phyloP scores from a whole-genome alignment of 1,140 invertebrate genomes.

The Leptopilina boulardi region DNA sequence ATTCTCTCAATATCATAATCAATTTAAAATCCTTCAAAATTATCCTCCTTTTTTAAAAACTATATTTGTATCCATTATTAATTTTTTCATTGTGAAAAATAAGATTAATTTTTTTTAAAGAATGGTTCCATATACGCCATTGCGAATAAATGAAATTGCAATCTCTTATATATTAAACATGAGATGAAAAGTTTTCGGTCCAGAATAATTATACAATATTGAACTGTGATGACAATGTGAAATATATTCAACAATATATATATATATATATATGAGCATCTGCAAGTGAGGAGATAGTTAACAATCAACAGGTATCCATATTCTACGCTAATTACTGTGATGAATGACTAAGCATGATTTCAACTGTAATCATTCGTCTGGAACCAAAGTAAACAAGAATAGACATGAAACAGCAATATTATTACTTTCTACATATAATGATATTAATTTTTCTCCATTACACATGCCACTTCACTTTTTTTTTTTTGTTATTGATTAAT shows the following conservation, averaged over 20 bases:
- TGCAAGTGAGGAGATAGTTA: constrained; percentile 13
- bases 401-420: constrained; percentile 1
- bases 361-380: constrained; percentile 1
- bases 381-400: constrained; percentile 25
- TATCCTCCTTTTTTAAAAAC: too few species aligned
- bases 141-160: constrained; percentile 4
- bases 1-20: constrained; percentile 18
- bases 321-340: constrained; percentile 16
- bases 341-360: constrained; percentile 16
- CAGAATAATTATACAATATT: constrained; percentile 11
- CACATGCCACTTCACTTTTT: background rate
- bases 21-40: too few species aligned
- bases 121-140: constrained; percentile 14
- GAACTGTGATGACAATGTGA: constrained; percentile 22
- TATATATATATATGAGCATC: background rate
- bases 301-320: constrained; percentile 32
- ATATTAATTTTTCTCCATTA: background rate
- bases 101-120: too few species aligned
- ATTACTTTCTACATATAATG: background rate
- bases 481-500: too few species aligned
- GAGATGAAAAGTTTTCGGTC: constrained; percentile 6
- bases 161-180: constrained; percentile 24
- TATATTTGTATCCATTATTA: too few species aligned
- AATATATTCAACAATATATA: too few species aligned
- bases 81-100: too few species aligned